A percentile compares a stretch with the other conserved stretches of the same genome.
Conservation (phyloP, 1,140 invertebrate species). For the Drosophila pachea region DNA sequence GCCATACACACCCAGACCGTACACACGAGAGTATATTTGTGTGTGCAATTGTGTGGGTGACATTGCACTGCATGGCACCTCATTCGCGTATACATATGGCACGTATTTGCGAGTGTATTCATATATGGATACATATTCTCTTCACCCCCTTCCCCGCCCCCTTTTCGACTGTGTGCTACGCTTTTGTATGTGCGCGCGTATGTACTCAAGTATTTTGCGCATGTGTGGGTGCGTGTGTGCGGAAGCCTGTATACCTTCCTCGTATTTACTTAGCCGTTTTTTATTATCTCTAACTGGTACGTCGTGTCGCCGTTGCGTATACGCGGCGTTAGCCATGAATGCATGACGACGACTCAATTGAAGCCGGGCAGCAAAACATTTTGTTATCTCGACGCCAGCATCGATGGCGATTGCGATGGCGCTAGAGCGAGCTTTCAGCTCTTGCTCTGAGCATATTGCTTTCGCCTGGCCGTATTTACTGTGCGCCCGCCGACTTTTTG, state of each 20-base stretch:
- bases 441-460: conserved; percentile 16
- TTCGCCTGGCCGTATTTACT: conserved; percentile 27
- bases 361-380: conserved; percentile 57
- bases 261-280: conserved; percentile 50
- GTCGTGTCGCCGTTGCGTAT: conserved; percentile 42
- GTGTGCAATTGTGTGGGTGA: conserved; percentile 44
- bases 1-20: conserved; percentile 28
- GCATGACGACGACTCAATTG: conserved; percentile 56
- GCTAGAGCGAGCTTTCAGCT: conserved; percentile 45
- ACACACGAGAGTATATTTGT: conserved; percentile 17
- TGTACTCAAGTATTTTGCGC: conserved; percentile 14
- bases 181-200: conserved; percentile 27
- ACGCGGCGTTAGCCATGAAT: conserved; percentile 36
- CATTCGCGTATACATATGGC: conserved; percentile 28
- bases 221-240: conserved; percentile 1
- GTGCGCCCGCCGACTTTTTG: conserved; percentile 35
- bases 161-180: conserved; percentile 52
- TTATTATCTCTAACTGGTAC: conserved; percentile 33
- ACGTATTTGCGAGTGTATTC: too few species aligned
- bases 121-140: too few species aligned
- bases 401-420: conserved; percentile 47
- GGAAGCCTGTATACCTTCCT: conserved; percentile 22
- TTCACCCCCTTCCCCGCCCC: conserved; percentile 39
- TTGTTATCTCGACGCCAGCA: conserved; percentile 65
- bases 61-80: conserved; percentile 57